Base-by-base conservation (phyloP, 2,888 invertebrate genomes). In the Prenolepis imparis region DNA sequence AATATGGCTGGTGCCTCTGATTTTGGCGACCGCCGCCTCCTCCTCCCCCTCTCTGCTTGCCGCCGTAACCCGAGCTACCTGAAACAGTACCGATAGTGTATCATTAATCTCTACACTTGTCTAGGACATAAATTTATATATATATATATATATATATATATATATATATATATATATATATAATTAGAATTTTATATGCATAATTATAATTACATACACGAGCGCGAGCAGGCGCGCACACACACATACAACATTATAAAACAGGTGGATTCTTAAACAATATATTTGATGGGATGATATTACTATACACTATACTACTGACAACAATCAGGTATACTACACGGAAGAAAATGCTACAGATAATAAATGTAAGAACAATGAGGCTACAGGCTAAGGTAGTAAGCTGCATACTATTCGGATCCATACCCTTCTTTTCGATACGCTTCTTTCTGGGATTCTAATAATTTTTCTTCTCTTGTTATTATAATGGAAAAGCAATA, bases 1-100 rank as follows among this genome's bases (percentile, higher is more conserved):
- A 98, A 95, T 98, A 98, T 95, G 98, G 98, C 96, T 97, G 97
- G 96, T 97, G 97, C 96, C 98, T 97, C 95, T 97, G 97, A 95
- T 97, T 97, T 93, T 95, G 95, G 91, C 95, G 95, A 59, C 78
- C 72, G 90, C 94, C 94, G 93, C 95, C 94, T 93, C 95, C 95
- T 94, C 97, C 97, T n/a, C n/a, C n/a, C n/a, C n/a, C n/a, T 95
- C 97, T 96, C 96, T 97, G 97, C 96, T 98, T 98, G 95, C 98
- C 98, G 93, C 97, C 97, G 95, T 97, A 97, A 94, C 97, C 95
- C 93, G 95, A 95, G 93, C 95, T 95, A 93, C 95, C 95, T 94
- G 94, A 91, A 94, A 94, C 93, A 80, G 93, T 90, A 92, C 91
- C 91, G 92, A 92, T 88, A 88, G 84, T 88, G 89, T 85, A 90